Percentiles rank a stretch among this genome's conserved stretches.
phyloP scores from a whole-genome alignment of 1,140 invertebrate genomes.

The Pararge aegeria region DNA sequence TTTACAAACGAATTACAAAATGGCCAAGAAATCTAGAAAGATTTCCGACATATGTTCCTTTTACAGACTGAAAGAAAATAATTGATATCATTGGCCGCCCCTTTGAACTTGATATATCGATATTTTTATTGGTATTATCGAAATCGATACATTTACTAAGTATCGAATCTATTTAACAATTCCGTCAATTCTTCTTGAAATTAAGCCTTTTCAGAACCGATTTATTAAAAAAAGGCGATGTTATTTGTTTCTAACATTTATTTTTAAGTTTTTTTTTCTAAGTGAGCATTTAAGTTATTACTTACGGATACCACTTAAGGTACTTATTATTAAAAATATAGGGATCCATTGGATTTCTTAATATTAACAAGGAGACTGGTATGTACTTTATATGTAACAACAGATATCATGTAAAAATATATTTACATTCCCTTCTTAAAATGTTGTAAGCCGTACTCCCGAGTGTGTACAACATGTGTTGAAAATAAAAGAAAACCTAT shows the following conservation, averaged over 20 bases:
- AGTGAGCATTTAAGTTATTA: slow-evolving; percentile 75
- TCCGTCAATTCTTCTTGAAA: no score
- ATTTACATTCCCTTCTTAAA: slow-evolving; percentile 67
- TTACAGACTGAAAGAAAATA: no score
- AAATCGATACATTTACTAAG: no score
- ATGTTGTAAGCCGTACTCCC: slow-evolving; percentile 47
- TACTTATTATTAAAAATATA: slow-evolving; percentile 59
- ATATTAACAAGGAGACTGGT: slow-evolving; percentile 75
- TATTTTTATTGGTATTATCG: no score
- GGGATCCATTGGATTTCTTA: slow-evolving; percentile 58
- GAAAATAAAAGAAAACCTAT: slow-evolving; percentile 67
- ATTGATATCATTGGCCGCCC: no score
- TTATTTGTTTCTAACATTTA: slow-evolving; percentile 53
- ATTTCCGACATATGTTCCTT: no score
- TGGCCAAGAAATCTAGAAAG: no score
- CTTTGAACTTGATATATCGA: no score
- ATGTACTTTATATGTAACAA: slow-evolving; percentile 65
- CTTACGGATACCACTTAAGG: slow-evolving; percentile 50
- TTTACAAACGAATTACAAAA: no score
- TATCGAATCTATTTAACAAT: no score
- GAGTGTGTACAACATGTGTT: slow-evolving; percentile 44
- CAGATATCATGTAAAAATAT: slow-evolving; percentile 58
- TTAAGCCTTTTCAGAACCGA: not conserved
- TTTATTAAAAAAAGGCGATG: slow-evolving; percentile 42
- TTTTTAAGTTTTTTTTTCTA: slow-evolving; percentile 49